Evolutionary conservation across 2,888 invertebrate species (phyloP), one percentile per base, ranked within the genome.

Genomic region (Calameuta pallipes): DNA sequence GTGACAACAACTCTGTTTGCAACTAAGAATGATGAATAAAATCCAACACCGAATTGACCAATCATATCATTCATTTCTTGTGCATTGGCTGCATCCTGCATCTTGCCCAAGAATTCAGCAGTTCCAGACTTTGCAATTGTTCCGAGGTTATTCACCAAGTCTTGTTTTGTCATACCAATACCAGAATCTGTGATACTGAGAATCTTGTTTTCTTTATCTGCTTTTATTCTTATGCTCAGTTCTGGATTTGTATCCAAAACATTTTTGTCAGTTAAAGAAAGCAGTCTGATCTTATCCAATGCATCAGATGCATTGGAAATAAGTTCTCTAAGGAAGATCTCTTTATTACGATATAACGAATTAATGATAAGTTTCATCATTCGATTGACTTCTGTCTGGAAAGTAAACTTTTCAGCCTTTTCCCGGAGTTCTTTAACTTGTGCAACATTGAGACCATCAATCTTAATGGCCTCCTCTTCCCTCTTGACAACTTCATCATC

Each of bases 351-450:
- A 93, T 99, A 99, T 12, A 99, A 93, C 12, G 99, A 99, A 93
- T 99, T 99, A 91, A 99, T 99, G 92, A 99, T 99, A 80, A 99
- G 95, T 92, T 99, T 99, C 99, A 99, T 99, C 98, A 99, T 99
- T 79, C 99, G 96, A 93, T 98, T 98, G 71, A 99, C 99, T 93
- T 99, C 99, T 0, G 99, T 98, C 93, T 99, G 98, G 94, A 99
- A 99, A 36, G 95, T 94, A 90, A 95, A 96, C 91, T 96, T 97
- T 90, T 97, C 96, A 1, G 98, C 95, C 89, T 96, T 96, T 74
- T 97, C 98, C 80, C 97, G 93, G 73, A 99, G 92, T 93, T 99
- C 97, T 86, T 97, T 97, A 91, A 98, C 93, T 92, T 99, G 98
- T 31, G 98, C 96, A 31, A 97, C 97, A 93, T 96, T 99, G 80